Percentiles rank a stretch among this genome's conserved stretches.
These are phyloP conservation scores for Pelobates cultripes DNA, from an alignment of 2,797 vertebrate genomes.

Conservation along the genomic window DNA sequence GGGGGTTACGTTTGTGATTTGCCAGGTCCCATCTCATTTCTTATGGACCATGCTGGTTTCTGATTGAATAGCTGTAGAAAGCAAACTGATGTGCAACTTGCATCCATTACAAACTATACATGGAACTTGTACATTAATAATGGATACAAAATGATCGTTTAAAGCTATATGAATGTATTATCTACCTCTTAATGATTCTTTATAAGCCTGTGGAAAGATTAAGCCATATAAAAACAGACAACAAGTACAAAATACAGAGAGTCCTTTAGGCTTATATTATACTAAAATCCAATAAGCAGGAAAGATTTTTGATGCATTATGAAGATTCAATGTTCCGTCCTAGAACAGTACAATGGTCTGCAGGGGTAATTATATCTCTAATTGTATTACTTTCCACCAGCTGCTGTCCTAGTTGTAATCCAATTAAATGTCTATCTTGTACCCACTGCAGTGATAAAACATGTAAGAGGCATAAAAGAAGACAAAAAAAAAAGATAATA, in stretches of 20 bases:
- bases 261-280: slow-evolving; percentile 33
- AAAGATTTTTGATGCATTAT: slow-evolving; percentile 40
- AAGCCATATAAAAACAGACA: slow-evolving; percentile 26
- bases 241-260: slow-evolving; percentile 30
- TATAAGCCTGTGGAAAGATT: slow-evolving; percentile 12
- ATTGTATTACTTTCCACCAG: slow-evolving; percentile 67
- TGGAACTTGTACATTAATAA: neutral
- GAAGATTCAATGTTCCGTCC: slow-evolving; percentile 47
- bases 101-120: too few relatives aligned
- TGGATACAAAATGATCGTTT: neutral
- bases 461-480: slow-evolving; percentile 21
- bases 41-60: too few relatives aligned
- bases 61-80: too few relatives aligned
- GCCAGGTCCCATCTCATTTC: too few relatives aligned
- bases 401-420: slow-evolving; percentile 63
- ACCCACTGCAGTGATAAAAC: slow-evolving; percentile 55
- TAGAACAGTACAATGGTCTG: slow-evolving; percentile 55
- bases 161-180: slow-evolving; percentile 15
- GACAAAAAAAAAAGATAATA: neutral
- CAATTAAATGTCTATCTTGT: slow-evolving; percentile 57
- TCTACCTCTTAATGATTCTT: neutral
- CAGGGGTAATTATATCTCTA: slow-evolving; percentile 57
- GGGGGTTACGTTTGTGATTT: too few relatives aligned
- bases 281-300: slow-evolving; percentile 50
- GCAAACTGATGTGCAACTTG: too few relatives aligned